Evolutionary conservation across 2,888 invertebrate genomes (phyloP), one percentile per base, ranked within the genome.

Genomic region (Campoplex nolae): DNA sequence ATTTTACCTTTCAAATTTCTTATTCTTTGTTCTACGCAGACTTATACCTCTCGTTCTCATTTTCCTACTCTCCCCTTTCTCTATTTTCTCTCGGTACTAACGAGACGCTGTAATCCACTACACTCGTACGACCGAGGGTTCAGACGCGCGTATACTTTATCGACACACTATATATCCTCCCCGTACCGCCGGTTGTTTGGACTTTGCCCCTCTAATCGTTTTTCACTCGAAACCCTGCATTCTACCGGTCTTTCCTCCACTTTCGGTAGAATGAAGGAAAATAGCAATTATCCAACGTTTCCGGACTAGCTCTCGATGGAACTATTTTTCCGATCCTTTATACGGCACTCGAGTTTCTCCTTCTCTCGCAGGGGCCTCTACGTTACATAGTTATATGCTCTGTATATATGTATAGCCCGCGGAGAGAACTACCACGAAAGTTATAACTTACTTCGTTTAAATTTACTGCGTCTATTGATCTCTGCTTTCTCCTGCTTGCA

Each of bases 261-360:
- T 28, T 70, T 54, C 32, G 68, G 75, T 28, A 82, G 84, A 82
- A 79, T 79, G 56, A 86, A 85, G 75, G 87, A 85, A 85, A 58
- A 85, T 71, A 75, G 85, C 85, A 87, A 87, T 88, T 88, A 85
- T 87, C 85, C 80, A 45, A 73, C 73, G 78, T 86, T 86, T 86
- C 85, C 80, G 85, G 56, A 75, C 83, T 67, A 68, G 38, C 65
- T 62, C 65, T 62, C 75, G 82, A 79, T 65, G 54, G 54, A 79
- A 85, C 62, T 75, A 85, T 87, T 87, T 86, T 85, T 85, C 83
- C 82, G 79, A 85, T 82, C 56, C 75, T 35, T 84, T 67, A 65
- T 67, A 23, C 75, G 23, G 23, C 56, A 23, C 78, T 70, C 54
- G 54, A 28, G 28, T 48, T 62, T 62, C 75, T 75, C 45, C 38